Evolutionary conservation across 2,797 vertebrate genomes (phyloP).

Genomic region (Melanotaenia pygmaea): DNA sequence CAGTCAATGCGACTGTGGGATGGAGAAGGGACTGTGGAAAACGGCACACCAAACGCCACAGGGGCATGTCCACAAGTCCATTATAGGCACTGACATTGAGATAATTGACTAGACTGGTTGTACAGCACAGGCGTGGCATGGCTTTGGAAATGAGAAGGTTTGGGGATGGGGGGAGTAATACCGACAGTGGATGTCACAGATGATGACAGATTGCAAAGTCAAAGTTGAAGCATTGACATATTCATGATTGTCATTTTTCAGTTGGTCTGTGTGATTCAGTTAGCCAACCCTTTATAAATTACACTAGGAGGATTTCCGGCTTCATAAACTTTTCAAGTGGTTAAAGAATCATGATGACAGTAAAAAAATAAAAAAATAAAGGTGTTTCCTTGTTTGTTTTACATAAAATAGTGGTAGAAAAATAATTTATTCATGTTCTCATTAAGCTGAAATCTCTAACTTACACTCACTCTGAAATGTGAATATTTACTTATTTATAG

Average conservation of each 20-base stretch:
- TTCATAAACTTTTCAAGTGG: constrained; percentile 29
- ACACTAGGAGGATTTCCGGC: constrained; percentile 27
- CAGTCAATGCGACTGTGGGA: constrained; percentile 56
- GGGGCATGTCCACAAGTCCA: constrained; percentile 71
- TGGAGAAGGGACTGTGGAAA: constrained; percentile 51
- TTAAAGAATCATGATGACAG: background rate
- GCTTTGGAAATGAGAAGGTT: constrained; percentile 49
- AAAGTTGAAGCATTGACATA: constrained; percentile 43
- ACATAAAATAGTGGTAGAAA: too few relatives aligned
- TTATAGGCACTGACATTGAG: constrained; percentile 75
- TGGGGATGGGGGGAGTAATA: constrained; percentile 13
- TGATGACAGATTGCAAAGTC: constrained; percentile 15
- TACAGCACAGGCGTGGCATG: constrained; percentile 39
- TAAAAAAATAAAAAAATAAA: background rate
- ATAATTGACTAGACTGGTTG: constrained; percentile 70
- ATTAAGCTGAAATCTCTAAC: constrained; percentile 6
- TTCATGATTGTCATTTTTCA: constrained; percentile 41
- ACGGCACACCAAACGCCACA: constrained; percentile 59
- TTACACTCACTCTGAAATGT: background rate
- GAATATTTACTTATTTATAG: background rate
- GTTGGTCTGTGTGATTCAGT: constrained; percentile 34
- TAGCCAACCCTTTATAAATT: constrained; percentile 46
- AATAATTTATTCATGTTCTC: background rate
- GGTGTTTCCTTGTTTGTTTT: background rate
- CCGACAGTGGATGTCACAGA: constrained; percentile 12